Evolutionary conservation across 2,113 vertebrate species (phyloP).

Genomic region (Pogona vitticeps): DNA sequence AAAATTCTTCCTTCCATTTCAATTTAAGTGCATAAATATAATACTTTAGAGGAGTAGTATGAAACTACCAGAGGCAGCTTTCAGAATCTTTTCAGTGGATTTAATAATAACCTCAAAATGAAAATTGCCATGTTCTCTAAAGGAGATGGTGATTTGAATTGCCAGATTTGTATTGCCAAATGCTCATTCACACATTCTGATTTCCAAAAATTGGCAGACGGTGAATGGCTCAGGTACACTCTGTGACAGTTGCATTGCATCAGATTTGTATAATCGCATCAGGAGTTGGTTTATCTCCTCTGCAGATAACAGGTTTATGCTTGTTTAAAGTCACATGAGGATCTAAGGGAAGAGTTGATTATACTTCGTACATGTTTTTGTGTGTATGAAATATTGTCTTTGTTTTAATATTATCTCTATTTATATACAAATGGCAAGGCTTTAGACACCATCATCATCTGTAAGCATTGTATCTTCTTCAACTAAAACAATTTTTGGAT

Average conservation of each 20-base stretch:
- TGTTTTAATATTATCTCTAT: constrained; percentile 27
- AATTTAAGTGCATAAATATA: constrained; percentile 4
- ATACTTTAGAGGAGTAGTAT: background rate
- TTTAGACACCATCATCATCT: background rate
- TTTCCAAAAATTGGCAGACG: background rate
- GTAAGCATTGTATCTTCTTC: background rate
- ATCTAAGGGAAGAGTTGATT: background rate
- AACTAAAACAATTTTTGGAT: background rate
- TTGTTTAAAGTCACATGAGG: background rate
- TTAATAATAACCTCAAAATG: constrained; percentile 14
- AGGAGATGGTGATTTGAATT: background rate
- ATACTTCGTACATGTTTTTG: background rate
- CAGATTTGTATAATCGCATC: background rate
- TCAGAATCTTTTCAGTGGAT: constrained; percentile 10
- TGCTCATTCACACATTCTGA: background rate
- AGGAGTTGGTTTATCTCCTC: background rate
- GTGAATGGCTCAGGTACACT: background rate
- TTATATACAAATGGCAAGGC: background rate
- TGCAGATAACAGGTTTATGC: background rate
- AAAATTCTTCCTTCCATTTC: constrained; percentile 20
- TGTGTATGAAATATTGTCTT: background rate
- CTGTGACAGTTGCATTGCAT: background rate
- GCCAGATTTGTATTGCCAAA: background rate
- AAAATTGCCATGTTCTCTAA: constrained; percentile 1
- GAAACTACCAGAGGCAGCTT: background rate